Evolutionary conservation across 2,888 invertebrate species (phyloP).

Genomic region (Agrotis puta): DNA sequence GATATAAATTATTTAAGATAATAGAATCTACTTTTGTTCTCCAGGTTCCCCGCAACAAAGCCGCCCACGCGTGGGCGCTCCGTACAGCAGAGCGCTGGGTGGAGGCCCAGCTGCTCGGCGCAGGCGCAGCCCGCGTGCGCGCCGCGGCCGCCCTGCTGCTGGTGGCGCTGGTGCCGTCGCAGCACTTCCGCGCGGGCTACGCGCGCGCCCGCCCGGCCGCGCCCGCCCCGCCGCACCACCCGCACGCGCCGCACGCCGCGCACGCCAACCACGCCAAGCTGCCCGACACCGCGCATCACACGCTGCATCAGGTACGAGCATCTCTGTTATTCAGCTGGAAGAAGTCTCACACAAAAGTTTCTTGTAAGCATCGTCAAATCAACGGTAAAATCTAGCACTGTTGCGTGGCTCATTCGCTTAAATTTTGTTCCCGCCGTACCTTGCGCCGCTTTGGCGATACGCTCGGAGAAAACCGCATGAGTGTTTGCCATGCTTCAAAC

Average conservation of each 20-base stretch:
- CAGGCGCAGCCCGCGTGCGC: conserved; percentile 96
- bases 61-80: conserved; percentile 97
- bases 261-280: conserved; percentile 78
- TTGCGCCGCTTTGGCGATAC: no score
- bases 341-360: background rate
- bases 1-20: background rate
- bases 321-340: fast-evolving
- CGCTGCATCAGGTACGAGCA: conserved; percentile 87
- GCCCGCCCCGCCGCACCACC: conserved; percentile 89
- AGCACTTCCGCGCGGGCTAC: conserved; percentile 97
- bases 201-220: conserved; percentile 91
- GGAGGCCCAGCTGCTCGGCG: conserved; percentile 96
- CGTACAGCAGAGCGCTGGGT: conserved; percentile 98
- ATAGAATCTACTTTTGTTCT: background rate
- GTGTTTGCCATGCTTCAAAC: no score
- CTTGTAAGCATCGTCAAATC: background rate
- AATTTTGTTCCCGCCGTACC: no score
- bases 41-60: conserved; percentile 95
- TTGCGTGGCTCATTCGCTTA: no score
- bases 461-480: no score
- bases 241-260: conserved; percentile 82
- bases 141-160: conserved; percentile 96
- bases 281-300: conserved; percentile 89
- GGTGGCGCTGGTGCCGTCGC: conserved; percentile 97
- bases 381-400: no score